A percentile compares a stretch with the other conserved stretches of the same genome.
phyloP scores from a whole-genome alignment of 2,888 invertebrate genomes.

The Drosophila anceps region DNA sequence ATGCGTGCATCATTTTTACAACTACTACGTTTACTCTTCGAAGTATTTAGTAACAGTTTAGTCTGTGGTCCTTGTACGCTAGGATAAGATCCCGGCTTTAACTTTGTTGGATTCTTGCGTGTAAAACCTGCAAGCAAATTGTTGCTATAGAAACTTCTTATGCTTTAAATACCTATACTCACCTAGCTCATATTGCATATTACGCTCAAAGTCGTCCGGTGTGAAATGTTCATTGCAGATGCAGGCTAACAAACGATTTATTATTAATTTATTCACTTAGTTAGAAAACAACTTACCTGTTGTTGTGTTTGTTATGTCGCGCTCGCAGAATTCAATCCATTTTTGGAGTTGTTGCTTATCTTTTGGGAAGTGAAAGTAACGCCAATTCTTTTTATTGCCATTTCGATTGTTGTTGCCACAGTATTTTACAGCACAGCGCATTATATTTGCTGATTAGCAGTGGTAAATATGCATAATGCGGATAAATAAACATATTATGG shows the following conservation, averaged over 20 bases:
- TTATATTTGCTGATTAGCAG: constrained; percentile 24
- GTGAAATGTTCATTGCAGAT: constrained; percentile 65
- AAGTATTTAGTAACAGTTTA: not conserved
- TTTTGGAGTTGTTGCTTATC: constrained; percentile 38
- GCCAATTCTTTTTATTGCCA: constrained; percentile 45
- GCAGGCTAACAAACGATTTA: constrained; percentile 37
- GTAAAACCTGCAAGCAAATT: constrained; percentile 42
- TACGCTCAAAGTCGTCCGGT: constrained; percentile 58
- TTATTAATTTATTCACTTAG: not conserved
- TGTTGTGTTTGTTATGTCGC: constrained; percentile 42
- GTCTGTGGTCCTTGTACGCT: constrained; percentile 30
- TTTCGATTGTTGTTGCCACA: constrained; percentile 63
- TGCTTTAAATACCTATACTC: not conserved
- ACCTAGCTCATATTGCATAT: constrained; percentile 67
- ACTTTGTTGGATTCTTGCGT: constrained; percentile 59
- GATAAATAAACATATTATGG: constrained; percentile 26
- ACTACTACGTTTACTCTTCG: not conserved
- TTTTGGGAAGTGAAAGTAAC: constrained; percentile 64
- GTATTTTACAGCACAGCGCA: constrained; percentile 62
- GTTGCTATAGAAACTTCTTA: not conserved
- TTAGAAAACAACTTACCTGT: constrained; percentile 40
- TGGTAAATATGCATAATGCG: not conserved
- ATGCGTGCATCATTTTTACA: not conserved
- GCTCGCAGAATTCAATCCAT: constrained; percentile 62
- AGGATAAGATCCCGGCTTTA: constrained; percentile 53